Conservation (phyloP, 2,797 vertebrate genomes). For the Pipistrellus nathusii region DNA sequence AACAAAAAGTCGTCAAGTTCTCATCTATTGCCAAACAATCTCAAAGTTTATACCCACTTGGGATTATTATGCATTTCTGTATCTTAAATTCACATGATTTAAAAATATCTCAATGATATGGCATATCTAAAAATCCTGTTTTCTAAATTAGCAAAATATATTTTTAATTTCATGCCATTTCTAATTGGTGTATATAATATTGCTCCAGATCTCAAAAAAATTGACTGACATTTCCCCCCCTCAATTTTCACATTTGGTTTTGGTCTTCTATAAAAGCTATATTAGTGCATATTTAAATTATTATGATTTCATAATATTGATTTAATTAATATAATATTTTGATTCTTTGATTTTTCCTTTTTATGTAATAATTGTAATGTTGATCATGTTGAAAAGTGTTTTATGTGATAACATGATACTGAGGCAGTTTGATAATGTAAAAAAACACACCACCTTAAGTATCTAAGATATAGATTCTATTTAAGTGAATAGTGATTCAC, state of each 20-base stretch:
- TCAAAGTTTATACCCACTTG: neutral
- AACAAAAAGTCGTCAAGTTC: neutral
- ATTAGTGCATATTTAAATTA: neutral
- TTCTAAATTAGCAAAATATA: constrained; percentile 1
- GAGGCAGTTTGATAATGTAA: neutral
- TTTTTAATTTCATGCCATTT: neutral
- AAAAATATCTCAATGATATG: neutral
- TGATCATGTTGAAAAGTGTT: neutral
- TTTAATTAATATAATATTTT: neutral
- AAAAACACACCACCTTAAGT: neutral
- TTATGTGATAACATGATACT: neutral
- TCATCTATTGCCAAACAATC: neutral
- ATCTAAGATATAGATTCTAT: neutral
- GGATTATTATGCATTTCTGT: constrained; percentile 7
- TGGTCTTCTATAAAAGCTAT: neutral
- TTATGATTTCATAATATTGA: neutral
- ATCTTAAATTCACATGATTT: neutral
- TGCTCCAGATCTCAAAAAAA: neutral
- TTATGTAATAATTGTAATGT: neutral
- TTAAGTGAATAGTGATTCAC: neutral
- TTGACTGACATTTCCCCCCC: neutral
- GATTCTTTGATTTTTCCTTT: neutral
- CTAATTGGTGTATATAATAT: neutral
- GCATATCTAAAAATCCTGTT: neutral
- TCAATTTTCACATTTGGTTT: constrained; percentile 49